Conservation (phyloP, 2,113 vertebrate species). For the Esox niger region DNA sequence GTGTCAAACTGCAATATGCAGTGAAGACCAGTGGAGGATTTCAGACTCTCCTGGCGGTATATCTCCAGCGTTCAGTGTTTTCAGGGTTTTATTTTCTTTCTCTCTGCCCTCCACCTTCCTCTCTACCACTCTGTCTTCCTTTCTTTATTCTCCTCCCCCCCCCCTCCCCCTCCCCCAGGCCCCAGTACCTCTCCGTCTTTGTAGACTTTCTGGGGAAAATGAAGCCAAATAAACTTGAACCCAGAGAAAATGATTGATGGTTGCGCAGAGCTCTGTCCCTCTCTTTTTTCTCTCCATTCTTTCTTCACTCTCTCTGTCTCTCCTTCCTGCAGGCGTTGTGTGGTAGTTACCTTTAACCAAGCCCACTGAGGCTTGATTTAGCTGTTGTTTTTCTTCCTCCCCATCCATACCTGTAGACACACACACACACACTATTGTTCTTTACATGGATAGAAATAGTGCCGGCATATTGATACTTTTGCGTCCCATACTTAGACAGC, state of each 20-base stretch:
- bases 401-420: too few species aligned
- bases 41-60: too few species aligned
- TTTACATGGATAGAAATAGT: too few species aligned
- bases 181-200: slow-evolving; percentile 30
- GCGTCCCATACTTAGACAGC: too few species aligned
- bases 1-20: too few species aligned
- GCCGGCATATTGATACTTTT: too few species aligned
- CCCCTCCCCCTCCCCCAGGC: neutral
- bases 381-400: neutral
- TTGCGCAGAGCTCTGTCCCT: slow-evolving; percentile 38
- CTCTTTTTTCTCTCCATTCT: neutral
- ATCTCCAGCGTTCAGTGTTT: too few species aligned
- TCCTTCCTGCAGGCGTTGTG: neutral
- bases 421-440: too few species aligned
- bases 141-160: neutral
- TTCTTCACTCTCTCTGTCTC: neutral
- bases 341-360: neutral
- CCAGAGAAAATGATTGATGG: slow-evolving; percentile 66
- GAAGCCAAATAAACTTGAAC: slow-evolving; percentile 66
- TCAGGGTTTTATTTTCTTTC: too few species aligned
- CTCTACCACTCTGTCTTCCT: neutral
- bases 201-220: slow-evolving; percentile 55
- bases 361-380: neutral
- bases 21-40: too few species aligned
- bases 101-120: neutral